Conservation (phyloP, 2,113 vertebrate species). For the Tenrec ecaudatus region DNA sequence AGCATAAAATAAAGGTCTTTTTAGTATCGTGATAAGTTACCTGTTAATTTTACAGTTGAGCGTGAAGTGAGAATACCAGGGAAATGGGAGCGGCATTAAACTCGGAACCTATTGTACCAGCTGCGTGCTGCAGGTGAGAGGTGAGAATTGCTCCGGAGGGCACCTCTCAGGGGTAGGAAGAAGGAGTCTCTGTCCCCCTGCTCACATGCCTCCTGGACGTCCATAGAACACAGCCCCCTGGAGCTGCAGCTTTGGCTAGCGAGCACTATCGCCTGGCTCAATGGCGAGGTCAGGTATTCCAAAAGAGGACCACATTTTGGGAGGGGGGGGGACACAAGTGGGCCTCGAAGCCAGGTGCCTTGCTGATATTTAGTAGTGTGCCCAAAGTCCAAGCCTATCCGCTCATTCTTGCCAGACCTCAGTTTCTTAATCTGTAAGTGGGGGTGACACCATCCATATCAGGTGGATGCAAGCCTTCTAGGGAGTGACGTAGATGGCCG, state of each 20-base stretch:
- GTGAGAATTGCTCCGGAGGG: rapidly evolving
- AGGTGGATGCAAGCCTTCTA: background rate
- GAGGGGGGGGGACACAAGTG: background rate
- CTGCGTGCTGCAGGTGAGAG: background rate
- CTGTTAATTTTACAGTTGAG: constrained; percentile 84
- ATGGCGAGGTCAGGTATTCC: background rate
- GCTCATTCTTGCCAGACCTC: background rate
- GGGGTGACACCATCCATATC: too few relatives aligned
- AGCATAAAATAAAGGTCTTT: constrained; percentile 85
- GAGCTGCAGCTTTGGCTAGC: background rate
- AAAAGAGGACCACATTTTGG: too few relatives aligned
- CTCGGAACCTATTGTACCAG: constrained; percentile 42
- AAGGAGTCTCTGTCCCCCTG: rapidly evolving
- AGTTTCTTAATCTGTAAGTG: background rate
- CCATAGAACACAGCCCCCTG: rapidly evolving
- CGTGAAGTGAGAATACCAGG: constrained; percentile 78
- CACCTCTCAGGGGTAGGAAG: background rate
- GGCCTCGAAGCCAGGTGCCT: background rate
- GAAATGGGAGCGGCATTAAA: constrained; percentile 60
- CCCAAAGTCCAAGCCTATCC: background rate
- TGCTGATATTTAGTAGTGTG: too few relatives aligned
- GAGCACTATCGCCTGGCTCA: rapidly evolving
- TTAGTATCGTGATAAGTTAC: constrained; percentile 78
- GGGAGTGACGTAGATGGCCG: background rate
- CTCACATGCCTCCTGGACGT: background rate